phyloP scores from a whole-genome alignment of 2,113 vertebrate genomes.

The Baryphthengus martii region DNA sequence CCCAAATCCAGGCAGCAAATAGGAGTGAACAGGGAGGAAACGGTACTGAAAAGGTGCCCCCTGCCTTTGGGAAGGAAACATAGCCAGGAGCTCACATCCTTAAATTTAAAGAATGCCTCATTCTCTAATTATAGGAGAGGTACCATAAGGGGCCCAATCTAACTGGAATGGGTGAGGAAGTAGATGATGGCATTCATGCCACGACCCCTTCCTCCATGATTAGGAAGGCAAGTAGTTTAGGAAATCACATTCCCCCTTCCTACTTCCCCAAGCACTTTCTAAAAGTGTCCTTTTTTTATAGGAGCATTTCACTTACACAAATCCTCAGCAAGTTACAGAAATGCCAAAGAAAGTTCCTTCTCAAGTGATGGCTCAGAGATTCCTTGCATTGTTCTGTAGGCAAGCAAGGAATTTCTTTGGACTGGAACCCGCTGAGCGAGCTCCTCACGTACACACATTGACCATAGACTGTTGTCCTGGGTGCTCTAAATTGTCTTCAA shows the following conservation, averaged over 20 bases:
- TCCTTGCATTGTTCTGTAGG: background rate
- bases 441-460: background rate
- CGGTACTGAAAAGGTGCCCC: background rate
- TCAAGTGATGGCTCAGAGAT: background rate
- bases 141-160: background rate
- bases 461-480: no score
- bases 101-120: background rate
- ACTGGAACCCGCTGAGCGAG: background rate
- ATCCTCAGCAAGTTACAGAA: background rate
- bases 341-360: background rate
- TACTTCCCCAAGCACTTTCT: fast-evolving
- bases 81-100: background rate
- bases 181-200: background rate
- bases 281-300: background rate
- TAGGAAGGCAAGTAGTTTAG: fast-evolving
- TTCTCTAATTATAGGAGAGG: background rate
- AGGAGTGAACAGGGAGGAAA: background rate
- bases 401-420: background rate
- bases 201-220: background rate
- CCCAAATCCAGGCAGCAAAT: background rate
- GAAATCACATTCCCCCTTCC: background rate
- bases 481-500: background rate
- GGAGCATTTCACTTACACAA: background rate
- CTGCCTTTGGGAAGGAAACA: background rate
- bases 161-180: background rate